Evolutionary conservation across 2,113 vertebrate species (phyloP).

Genomic region (Cyanoramphus novaezelandiae): DNA sequence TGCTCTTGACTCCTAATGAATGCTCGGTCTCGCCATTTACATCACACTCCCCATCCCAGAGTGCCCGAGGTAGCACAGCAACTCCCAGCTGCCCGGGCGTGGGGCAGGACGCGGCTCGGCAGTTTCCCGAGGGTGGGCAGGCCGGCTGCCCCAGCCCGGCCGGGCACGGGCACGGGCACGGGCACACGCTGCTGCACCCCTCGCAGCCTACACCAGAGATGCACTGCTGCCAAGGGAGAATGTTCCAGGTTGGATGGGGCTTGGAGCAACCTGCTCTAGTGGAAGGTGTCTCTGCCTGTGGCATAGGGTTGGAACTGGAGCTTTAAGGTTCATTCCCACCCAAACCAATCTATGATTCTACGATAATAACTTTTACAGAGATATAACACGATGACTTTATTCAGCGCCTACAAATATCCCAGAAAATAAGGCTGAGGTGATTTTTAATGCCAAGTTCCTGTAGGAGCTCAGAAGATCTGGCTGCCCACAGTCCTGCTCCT

Average conservation of each 20-base stretch:
- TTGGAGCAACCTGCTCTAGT: neutral
- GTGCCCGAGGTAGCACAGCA: neutral
- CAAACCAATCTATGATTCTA: neutral
- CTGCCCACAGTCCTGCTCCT: neutral
- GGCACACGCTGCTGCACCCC: accelerated
- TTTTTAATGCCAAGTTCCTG: neutral
- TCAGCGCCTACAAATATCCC: neutral
- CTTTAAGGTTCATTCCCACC: neutral
- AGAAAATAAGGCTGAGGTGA: neutral
- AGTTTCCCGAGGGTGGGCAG: neutral
- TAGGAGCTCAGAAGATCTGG: neutral
- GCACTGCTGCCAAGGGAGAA: neutral
- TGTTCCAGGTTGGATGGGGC: neutral
- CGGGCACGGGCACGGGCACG: too few relatives aligned
- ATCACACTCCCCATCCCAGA: accelerated
- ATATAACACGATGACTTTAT: accelerated
- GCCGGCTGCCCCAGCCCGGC: neutral
- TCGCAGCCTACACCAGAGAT: neutral
- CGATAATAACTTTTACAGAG: neutral
- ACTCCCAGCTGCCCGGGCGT: neutral
- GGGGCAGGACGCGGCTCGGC: neutral
- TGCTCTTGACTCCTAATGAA: accelerated
- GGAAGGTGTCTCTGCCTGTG: neutral
- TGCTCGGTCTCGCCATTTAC: accelerated
- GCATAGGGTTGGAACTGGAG: neutral